A percentile compares a stretch with the other conserved stretches of the same genome.
Evolutionary conservation across 2,888 invertebrate species (phyloP).

Genomic region (Notodonta dromedarius): DNA sequence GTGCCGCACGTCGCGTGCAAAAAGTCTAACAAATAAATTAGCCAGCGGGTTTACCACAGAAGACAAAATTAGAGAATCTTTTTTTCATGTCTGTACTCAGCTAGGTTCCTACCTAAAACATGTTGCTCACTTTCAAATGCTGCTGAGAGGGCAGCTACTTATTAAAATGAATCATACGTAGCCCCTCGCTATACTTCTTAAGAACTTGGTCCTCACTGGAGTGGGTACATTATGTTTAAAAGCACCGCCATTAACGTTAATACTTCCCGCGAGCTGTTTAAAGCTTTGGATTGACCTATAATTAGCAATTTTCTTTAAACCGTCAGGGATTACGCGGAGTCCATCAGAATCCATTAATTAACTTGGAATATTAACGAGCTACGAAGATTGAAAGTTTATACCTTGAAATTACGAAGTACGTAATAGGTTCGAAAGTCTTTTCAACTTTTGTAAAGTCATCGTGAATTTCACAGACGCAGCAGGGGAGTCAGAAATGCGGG

Average conservation of each 20-base stretch:
- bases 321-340: slow-evolving; percentile 62
- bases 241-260: slow-evolving; percentile 12
- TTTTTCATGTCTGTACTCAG: background rate
- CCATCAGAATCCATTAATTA: slow-evolving; percentile 80
- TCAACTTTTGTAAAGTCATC: slow-evolving; percentile 73
- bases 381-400: slow-evolving; percentile 73
- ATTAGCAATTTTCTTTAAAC: slow-evolving; percentile 66
- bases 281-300: slow-evolving; percentile 56
- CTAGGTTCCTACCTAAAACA: background rate
- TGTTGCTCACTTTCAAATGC: background rate
- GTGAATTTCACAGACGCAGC: slow-evolving; percentile 73
- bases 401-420: slow-evolving; percentile 76
- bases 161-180: background rate
- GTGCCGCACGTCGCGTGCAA: slow-evolving; percentile 46
- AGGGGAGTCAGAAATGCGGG: slow-evolving; percentile 67
- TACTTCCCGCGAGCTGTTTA: slow-evolving; percentile 41
- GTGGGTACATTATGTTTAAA: slow-evolving; percentile 5
- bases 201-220: background rate
- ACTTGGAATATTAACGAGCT: slow-evolving; percentile 77
- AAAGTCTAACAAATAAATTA: slow-evolving; percentile 38
- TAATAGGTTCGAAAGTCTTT: slow-evolving; percentile 76
- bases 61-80: background rate
- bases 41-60: slow-evolving; percentile 6
- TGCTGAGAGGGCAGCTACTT: background rate
- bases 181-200: background rate